Conservation (phyloP, 2,888 invertebrate species). For the Dicyrtoma fusca region DNA sequence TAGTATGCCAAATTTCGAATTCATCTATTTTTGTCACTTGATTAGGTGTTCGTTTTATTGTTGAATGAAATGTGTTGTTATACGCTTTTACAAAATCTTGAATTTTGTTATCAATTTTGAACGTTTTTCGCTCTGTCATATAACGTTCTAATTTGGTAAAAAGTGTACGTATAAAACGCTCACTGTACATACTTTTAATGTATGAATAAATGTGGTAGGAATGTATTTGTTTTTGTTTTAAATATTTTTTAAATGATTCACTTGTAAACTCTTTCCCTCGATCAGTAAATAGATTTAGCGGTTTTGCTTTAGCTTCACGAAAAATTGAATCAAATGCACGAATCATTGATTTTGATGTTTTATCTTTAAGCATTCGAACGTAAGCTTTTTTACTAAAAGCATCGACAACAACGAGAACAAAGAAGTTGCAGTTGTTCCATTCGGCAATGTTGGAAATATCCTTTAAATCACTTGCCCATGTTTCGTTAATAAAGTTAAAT, state of each 20-base stretch:
- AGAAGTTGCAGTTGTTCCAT: not conserved
- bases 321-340: conserved; percentile 9
- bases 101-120: not conserved
- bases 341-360: not conserved
- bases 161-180: not conserved
- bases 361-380: not conserved
- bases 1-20: not conserved
- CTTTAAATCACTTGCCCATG: conserved; percentile 3
- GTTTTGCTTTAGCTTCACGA: not conserved
- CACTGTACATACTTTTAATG: not conserved
- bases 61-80: not conserved
- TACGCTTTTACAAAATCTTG: not conserved
- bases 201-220: not conserved
- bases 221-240: not conserved
- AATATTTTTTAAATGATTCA: not conserved
- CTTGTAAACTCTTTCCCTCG: not conserved
- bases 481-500: conserved; percentile 2
- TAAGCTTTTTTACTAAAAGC: conserved; percentile 6
- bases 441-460: not conserved
- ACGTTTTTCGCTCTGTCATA: not conserved
- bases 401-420: not conserved
- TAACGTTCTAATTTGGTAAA: conserved; percentile 20
- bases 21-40: not conserved
- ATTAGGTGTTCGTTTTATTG: not conserved
- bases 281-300: not conserved